Conservation (phyloP, 2,888 invertebrate species). For the Hirtodrosophila trivittata region DNA sequence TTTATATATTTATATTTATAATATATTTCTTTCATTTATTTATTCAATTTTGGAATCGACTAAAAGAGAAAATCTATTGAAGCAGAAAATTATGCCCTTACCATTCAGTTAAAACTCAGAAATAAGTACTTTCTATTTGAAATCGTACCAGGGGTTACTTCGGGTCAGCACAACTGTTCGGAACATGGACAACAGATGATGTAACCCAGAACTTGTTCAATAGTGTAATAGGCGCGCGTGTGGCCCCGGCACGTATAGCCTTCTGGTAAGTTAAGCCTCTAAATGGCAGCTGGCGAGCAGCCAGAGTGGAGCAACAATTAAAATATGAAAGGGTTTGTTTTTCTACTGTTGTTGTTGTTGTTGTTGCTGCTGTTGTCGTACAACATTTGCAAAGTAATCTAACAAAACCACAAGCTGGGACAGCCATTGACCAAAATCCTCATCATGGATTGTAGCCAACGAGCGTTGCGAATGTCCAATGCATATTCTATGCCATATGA, state of each 20-base stretch:
- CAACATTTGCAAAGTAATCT: conserved; percentile 55
- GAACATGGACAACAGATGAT: conserved; percentile 10
- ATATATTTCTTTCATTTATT: no score
- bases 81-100: no score
- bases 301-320: conserved; percentile 56
- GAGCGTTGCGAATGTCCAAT: conserved; percentile 63
- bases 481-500: conserved; percentile 50
- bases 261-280: conserved; percentile 58
- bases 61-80: no score
- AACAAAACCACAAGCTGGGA: conserved; percentile 58
- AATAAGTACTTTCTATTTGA: no score
- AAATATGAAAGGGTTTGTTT: conserved; percentile 77
- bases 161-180: conserved; percentile 33
- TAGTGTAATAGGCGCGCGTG: conserved; percentile 74
- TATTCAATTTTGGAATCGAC: no score
- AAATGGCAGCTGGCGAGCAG: conserved; percentile 58
- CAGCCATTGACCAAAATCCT: conserved; percentile 63
- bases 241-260: conserved; percentile 68
- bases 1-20: no score
- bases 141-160: conserved; percentile 31
- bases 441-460: conserved; percentile 56
- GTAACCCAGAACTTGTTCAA: conserved; percentile 19
- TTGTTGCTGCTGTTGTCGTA: conserved; percentile 14
- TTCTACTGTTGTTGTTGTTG: conserved; percentile 5
- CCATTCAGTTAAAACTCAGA: no score